phyloP scores from a whole-genome alignment of 1,140 invertebrate species.

The Hylaeus volcanicus region DNA sequence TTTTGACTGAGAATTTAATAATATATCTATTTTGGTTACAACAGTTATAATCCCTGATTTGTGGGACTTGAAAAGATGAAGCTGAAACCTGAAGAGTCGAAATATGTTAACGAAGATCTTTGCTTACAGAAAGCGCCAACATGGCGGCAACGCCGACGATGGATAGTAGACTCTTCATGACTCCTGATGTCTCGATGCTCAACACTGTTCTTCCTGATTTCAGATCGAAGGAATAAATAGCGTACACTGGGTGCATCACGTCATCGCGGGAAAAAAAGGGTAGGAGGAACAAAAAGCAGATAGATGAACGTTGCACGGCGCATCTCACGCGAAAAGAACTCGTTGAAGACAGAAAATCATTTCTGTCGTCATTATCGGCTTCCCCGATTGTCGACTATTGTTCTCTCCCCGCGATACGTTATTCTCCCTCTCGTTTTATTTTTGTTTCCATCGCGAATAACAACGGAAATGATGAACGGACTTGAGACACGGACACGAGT shows the following conservation, averaged over 20 bases:
- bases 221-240: conserved; percentile 16
- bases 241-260: not conserved
- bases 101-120: not conserved
- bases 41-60: no score
- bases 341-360: not conserved
- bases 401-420: not conserved
- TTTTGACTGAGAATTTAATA: no score
- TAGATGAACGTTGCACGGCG: not conserved
- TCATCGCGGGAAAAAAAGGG: not conserved
- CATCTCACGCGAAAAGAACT: not conserved
- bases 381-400: not conserved
- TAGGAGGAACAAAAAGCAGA: not conserved
- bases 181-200: not conserved
- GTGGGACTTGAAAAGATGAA: no score
- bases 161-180: conserved; percentile 24
- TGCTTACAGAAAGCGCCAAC: conserved; percentile 22
- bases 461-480: not conserved
- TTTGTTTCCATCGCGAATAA: not conserved
- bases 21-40: no score
- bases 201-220: not conserved
- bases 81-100: no score
- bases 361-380: not conserved
- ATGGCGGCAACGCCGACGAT: not conserved
- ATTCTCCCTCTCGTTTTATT: not conserved
- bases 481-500: not conserved